Evolutionary conservation across 2,113 vertebrate species (phyloP), one percentile per base, ranked within the genome.

Genomic region (Ophthalmolycus amberensis): DNA sequence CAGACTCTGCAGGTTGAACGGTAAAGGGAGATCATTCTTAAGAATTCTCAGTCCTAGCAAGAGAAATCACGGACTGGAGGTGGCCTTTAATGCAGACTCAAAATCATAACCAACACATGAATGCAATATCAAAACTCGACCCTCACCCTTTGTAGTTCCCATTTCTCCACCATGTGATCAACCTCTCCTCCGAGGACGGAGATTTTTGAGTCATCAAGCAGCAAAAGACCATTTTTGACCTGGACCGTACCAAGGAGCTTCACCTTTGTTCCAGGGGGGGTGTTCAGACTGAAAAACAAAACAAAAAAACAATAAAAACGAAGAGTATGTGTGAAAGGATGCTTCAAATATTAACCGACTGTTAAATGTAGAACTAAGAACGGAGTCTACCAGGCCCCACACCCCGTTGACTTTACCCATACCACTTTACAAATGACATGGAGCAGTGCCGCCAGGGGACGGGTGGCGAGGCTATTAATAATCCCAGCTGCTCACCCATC

Each of bases 101-200:
- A 79, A 83, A 84, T 48, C 1, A 82, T 71, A 40, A 40, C 37
- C 15, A 81, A 71, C 58, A 71, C 29, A 34, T 81, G 16, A 75
- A 16, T 82, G 56, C 16, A 8, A 34, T 56, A 44, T 58, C 32
- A 48, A 79, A 79, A 66, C 60, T 91, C 14, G 8, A 70, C 67
- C 89, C 96, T 98, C 94, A 99, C 98, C 96, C 97, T 96, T 91
- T 99, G 98, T 68, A 99, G 96, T 85, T 97, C 97, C 98, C 98
- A 99, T 80, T 99, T 99, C 91, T 99, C 98, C 89, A 99, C 96
- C 94, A 99, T 96, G 91, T 98, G 97, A 85, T 99, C 96, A 66
- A 99, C 98, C 93, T 98, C 98, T 89, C 98, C 98, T 48, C 97
- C 98, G 15, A 99, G 98, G 82, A 99, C 94, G 29, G 93, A 85